Percentiles rank a stretch among this genome's conserved stretches.
phyloP scores from a whole-genome alignment of 2,888 invertebrate genomes.

The Villa cingulata region DNA sequence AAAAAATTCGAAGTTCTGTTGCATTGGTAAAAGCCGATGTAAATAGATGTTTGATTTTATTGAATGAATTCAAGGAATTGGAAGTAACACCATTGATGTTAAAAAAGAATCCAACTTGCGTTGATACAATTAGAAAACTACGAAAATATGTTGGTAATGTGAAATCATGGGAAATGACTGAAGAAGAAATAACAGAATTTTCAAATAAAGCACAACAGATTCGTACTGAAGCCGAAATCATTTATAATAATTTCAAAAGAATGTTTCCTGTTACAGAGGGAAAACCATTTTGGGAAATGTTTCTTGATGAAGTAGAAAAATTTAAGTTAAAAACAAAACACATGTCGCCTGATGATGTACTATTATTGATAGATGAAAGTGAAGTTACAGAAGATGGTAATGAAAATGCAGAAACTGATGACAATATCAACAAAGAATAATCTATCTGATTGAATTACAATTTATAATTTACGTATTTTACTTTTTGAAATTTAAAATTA shows the following conservation, averaged over 20 bases:
- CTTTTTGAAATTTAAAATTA: too few species aligned
- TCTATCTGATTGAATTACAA: too few species aligned
- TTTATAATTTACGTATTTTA: too few species aligned
- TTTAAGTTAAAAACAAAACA: conserved; percentile 54
- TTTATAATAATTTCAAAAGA: conserved; percentile 36
- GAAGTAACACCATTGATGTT: conserved; percentile 55
- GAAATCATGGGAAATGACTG: conserved; percentile 53
- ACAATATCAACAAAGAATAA: not conserved
- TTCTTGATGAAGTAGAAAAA: conserved; percentile 49
- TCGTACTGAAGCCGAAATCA: conserved; percentile 50
- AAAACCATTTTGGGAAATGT: conserved; percentile 57
- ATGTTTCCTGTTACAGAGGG: conserved; percentile 49
- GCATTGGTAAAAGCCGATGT: conserved; percentile 49
- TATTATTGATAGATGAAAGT: not conserved
- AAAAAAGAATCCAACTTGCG: conserved; percentile 63
- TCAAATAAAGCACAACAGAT: conserved; percentile 54
- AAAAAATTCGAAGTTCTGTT: conserved; percentile 51
- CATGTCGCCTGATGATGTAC: conserved; percentile 26
- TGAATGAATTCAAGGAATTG: conserved; percentile 44
- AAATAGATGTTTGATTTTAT: conserved; percentile 51
- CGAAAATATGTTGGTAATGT: conserved; percentile 68
- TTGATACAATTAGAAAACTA: conserved; percentile 64
- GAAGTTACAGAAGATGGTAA: not conserved
- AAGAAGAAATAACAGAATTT: conserved; percentile 48
- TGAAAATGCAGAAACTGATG: too few species aligned